A percentile compares a stretch with the other conserved stretches of the same genome.
phyloP scores from a whole-genome alignment of 2,797 vertebrate species.

The Scolopax rusticola region DNA sequence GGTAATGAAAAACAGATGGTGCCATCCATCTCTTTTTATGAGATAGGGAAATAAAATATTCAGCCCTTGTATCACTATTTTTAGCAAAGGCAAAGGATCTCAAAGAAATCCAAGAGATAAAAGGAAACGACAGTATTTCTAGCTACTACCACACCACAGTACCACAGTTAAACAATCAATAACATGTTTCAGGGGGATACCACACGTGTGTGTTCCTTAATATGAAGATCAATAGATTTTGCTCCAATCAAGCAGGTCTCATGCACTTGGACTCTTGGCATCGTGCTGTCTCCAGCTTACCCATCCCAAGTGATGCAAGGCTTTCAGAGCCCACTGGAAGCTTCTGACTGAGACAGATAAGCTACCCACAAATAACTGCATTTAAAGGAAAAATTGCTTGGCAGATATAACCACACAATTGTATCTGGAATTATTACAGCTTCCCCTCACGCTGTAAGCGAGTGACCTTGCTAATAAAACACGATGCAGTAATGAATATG shows the following conservation, averaged over 20 bases:
- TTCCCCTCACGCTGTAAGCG: not conserved
- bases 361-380: not conserved
- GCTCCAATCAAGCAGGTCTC: not conserved
- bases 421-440: not conserved
- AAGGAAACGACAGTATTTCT: not conserved
- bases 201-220: not conserved
- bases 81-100: not conserved
- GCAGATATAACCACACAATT: not conserved
- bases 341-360: not conserved
- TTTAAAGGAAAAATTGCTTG: not conserved
- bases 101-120: not conserved
- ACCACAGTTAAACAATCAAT: not conserved
- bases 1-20: constrained; percentile 30
- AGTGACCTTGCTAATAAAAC: not conserved
- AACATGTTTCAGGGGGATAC: not conserved
- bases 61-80: not conserved
- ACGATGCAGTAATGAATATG: not conserved
- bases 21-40: constrained; percentile 11
- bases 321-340: not conserved
- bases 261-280: not conserved
- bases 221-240: not conserved
- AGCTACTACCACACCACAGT: not conserved
- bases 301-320: not conserved
- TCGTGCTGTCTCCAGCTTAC: not conserved
- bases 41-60: constrained; percentile 35